Evolutionary conservation across 2,888 invertebrate genomes (phyloP), one percentile per base, ranked within the genome.

Genomic region (Pseudococcus longispinus): DNA sequence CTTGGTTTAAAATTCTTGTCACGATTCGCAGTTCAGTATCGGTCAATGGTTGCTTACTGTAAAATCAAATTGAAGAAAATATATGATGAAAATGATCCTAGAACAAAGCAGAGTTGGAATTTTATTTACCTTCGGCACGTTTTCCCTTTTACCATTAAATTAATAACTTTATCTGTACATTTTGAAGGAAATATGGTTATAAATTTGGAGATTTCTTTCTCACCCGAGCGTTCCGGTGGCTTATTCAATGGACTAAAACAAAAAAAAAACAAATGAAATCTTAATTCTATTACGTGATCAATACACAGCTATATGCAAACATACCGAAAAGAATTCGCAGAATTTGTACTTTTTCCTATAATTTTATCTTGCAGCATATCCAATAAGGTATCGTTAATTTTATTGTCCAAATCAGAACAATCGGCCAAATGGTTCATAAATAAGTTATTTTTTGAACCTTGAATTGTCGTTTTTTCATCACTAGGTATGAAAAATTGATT

Each of bases 71-170:
- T 23, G 11, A 11, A 9, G 1, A 80, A 77, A 44, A 29, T 20
- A 26, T n/a, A 3, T 3, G 9, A 1, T 37, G 2, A 18, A 9
- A 9, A n/a, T 80, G 1, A 11, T 20, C 29, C 29, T 37, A 32
- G 42, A 42, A 6, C 3, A 42, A 8, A 4, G 5, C 23, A 37
- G n/a, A 42, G 2, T 42, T 42, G 1, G 3, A 70, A 32, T 37
- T 65, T 37, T 60, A n/a, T 60, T 13, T 55, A 86, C 86, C 86
- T 86, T 29, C 86, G 77, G 29, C 86, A 86, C 6, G 42, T 77
- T 20, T 86, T 86, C 20, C 86, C 86, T 29, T 51, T 80, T 3
- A 86, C 51, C 86, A 86, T 86, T 80, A 86, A 46, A 86, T 86
- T 77, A 20, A 86, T 86, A n/a, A 51, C 23, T 86, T 86, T 86